Conservation (phyloP, 2,888 invertebrate genomes). For the Thera obeliscata region DNA sequence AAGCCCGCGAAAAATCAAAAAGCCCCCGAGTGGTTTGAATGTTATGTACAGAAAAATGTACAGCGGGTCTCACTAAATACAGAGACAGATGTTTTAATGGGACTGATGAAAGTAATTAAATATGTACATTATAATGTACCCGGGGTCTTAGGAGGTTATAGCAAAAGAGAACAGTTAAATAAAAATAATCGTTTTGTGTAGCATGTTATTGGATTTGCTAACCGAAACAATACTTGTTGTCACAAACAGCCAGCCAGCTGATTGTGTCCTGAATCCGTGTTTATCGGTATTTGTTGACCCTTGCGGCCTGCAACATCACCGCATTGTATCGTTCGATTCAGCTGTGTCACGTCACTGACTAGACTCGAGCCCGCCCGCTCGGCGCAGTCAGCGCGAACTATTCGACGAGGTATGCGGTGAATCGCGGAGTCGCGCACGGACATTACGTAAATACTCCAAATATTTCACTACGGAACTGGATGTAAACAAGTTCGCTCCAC, state of each 20-base stretch:
- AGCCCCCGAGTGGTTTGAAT: too few relatives aligned
- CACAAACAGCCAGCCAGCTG: constrained; percentile 45
- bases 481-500: constrained; percentile 26
- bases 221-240: constrained; percentile 39
- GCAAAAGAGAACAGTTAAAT: too few relatives aligned
- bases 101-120: too few relatives aligned
- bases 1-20: too few relatives aligned
- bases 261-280: constrained; percentile 40
- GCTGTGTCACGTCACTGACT: constrained; percentile 25
- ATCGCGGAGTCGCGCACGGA: constrained; percentile 15
- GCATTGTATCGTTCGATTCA: constrained; percentile 53
- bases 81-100: too few relatives aligned
- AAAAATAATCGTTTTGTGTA: too few relatives aligned
- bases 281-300: constrained; percentile 52
- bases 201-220: background rate
- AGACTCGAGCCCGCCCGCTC: background rate
- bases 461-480: constrained; percentile 36
- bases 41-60: too few relatives aligned
- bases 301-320: constrained; percentile 41
- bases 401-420: constrained; percentile 20
- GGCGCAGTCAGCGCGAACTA: constrained; percentile 12
- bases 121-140: too few relatives aligned
- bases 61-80: too few relatives aligned
- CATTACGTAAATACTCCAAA: constrained; percentile 31
- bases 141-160: too few relatives aligned